These are phyloP conservation scores for Neodon shergylaensis DNA, from an alignment of 2,113 vertebrate genomes.

Conservation along the genomic window DNA sequence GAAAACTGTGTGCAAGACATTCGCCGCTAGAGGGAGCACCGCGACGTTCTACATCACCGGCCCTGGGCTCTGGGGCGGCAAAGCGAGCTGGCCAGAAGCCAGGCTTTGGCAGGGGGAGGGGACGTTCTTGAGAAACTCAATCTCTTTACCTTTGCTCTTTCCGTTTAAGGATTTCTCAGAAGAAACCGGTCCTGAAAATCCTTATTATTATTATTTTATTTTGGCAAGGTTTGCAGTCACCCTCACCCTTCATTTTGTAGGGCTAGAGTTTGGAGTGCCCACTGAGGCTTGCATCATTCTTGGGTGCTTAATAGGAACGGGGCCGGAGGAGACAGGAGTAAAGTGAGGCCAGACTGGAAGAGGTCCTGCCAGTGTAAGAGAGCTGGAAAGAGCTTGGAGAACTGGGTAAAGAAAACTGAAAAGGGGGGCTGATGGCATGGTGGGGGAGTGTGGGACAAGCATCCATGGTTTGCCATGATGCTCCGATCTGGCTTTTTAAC, in stretches of 20 bases:
- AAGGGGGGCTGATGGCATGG: rapidly evolving
- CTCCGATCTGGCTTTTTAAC: neutral
- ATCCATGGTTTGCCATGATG: no score
- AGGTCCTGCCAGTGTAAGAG: rapidly evolving
- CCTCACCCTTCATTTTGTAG: neutral
- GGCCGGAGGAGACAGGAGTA: neutral
- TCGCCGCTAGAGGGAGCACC: slow-evolving; percentile 77
- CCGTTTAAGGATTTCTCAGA: slow-evolving; percentile 7
- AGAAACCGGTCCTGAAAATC: neutral
- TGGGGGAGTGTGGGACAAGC: neutral
- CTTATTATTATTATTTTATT: neutral
- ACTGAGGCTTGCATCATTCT: neutral
- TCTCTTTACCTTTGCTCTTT: neutral
- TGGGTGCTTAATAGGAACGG: neutral
- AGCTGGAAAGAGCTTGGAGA: neutral
- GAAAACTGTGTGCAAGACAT: neutral
- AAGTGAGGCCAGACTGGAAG: neutral
- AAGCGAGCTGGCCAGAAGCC: neutral
- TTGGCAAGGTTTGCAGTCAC: neutral
- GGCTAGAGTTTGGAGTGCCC: neutral
- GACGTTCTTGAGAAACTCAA: slow-evolving; percentile 23
- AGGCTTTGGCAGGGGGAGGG: neutral
- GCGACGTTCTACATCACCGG: neutral
- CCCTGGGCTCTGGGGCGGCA: neutral
- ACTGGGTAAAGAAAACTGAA: neutral